Conservation (phyloP, 2,113 vertebrate genomes). For the Platycercus adscitus region DNA sequence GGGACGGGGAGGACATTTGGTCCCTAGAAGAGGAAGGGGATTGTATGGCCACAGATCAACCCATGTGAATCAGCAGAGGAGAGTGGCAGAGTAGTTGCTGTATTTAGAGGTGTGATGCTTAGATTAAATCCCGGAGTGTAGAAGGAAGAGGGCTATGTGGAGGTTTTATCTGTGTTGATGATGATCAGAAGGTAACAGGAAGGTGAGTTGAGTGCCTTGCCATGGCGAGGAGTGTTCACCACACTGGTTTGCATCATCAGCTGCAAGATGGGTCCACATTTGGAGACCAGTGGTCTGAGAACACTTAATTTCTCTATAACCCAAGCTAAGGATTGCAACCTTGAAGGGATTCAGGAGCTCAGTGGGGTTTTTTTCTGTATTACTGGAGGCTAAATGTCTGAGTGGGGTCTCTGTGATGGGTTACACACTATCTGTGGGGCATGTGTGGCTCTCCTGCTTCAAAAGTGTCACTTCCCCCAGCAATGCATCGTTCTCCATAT, state of each 20-base stretch:
- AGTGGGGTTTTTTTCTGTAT: accelerated
- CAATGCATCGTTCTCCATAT: neutral
- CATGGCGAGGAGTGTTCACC: accelerated
- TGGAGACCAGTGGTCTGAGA: neutral
- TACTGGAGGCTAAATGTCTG: too few species aligned
- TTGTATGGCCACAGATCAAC: neutral
- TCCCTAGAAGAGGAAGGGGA: neutral
- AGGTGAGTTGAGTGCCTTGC: neutral
- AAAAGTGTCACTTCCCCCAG: neutral
- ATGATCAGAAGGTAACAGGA: neutral
- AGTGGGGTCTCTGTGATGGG: neutral
- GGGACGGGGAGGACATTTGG: neutral
- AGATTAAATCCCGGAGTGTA: neutral
- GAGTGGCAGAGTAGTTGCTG: neutral
- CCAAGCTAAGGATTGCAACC: neutral
- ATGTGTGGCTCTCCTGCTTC: neutral
- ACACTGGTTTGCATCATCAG: neutral
- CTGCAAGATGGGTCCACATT: accelerated
- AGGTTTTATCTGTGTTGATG: neutral
- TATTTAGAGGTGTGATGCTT: accelerated
- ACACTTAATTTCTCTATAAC: neutral
- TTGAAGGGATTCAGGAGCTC: neutral
- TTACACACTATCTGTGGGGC: neutral
- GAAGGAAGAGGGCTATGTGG: neutral
- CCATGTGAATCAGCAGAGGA: neutral